Evolutionary conservation across 1,140 invertebrate genomes (phyloP).

Genomic region (Calycopis cecrops): DNA sequence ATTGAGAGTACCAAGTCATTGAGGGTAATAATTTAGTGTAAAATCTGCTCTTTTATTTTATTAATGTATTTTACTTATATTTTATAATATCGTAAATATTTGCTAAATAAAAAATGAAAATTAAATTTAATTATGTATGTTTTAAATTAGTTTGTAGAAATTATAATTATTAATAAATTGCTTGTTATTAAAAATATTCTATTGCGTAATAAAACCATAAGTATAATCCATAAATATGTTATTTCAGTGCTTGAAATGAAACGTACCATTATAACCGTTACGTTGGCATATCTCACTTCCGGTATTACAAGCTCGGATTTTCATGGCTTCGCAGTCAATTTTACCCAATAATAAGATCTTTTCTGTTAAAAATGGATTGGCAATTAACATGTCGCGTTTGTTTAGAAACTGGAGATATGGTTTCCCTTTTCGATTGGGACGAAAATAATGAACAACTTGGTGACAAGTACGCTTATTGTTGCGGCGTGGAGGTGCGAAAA

Average conservation of each 20-base stretch:
- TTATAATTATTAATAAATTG: too few species aligned
- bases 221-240: not conserved
- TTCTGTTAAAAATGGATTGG: conserved; percentile 70
- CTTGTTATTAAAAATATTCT: too few species aligned
- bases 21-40: too few species aligned
- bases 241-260: conserved; percentile 14
- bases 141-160: too few species aligned
- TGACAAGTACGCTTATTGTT: conserved; percentile 76
- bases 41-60: too few species aligned
- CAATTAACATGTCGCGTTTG: conserved; percentile 76
- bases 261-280: conserved; percentile 10
- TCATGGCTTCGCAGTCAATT: conserved; percentile 25
- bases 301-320: conserved; percentile 32
- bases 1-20: too few species aligned
- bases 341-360: conserved; percentile 4
- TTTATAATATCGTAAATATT: too few species aligned
- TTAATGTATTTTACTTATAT: too few species aligned
- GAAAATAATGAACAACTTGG: conserved; percentile 75
- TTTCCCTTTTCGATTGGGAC: conserved; percentile 75
- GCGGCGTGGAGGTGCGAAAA: conserved; percentile 71
- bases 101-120: too few species aligned
- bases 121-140: too few species aligned
- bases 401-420: conserved; percentile 73
- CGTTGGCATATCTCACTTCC: conserved; percentile 35
- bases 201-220: not conserved